These are phyloP conservation scores for Panthera tigris DNA, from an alignment of 2,113 vertebrate species.

Conservation along the genomic window DNA sequence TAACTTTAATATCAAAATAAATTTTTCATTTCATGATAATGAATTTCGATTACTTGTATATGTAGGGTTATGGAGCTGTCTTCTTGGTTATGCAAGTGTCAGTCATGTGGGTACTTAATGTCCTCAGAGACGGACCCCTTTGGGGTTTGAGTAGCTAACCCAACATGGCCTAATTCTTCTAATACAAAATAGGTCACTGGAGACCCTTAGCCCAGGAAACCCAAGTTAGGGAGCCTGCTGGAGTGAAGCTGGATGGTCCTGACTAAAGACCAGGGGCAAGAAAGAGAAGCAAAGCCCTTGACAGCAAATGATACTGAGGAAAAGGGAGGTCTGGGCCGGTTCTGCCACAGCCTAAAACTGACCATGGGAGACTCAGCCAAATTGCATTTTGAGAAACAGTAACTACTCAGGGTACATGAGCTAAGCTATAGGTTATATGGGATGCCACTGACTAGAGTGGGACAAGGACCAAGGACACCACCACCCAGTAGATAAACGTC, in stretches of 20 bases:
- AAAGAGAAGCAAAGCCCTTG: background rate
- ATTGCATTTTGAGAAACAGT: background rate
- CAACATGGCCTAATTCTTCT: background rate
- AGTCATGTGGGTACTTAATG: background rate
- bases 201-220: background rate
- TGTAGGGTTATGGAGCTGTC: background rate
- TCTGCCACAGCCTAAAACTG: background rate
- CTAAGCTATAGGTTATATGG: background rate
- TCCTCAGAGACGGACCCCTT: background rate
- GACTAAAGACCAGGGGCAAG: background rate
- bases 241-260: background rate
- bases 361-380: background rate
- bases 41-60: background rate
- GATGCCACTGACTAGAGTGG: background rate
- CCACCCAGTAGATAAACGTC: background rate
- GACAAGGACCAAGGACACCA: background rate
- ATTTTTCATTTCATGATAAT: slow-evolving; percentile 24
- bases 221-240: background rate
- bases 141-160: background rate
- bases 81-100: background rate
- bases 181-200: background rate
- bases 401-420: background rate
- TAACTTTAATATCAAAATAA: slow-evolving; percentile 19
- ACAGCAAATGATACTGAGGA: background rate
- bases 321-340: background rate